Evolutionary conservation across 1,140 invertebrate genomes (phyloP).

Genomic region (Drosophila navojoa): DNA sequence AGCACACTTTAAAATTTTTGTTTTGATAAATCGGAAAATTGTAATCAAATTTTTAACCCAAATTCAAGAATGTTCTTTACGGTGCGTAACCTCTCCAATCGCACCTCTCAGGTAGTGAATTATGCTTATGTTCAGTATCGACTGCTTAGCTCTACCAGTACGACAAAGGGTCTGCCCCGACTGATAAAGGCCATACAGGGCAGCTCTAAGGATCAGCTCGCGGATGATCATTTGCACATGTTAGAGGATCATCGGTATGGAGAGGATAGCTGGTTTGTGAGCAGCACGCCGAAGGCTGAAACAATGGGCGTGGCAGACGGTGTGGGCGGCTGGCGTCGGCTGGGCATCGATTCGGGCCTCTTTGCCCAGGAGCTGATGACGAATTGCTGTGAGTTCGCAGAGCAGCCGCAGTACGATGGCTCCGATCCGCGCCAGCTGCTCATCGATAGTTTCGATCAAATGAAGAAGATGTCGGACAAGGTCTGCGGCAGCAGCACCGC

Average conservation of each 20-base stretch:
- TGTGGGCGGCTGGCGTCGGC: conserved; percentile 54
- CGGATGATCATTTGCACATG: background rate
- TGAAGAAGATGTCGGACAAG: background rate
- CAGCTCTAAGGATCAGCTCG: conserved; percentile 15
- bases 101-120: background rate
- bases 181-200: conserved; percentile 59
- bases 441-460: conserved; percentile 36
- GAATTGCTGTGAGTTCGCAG: conserved; percentile 28
- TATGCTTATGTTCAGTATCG: background rate
- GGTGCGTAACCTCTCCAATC: background rate
- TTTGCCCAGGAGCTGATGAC: conserved; percentile 62
- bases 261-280: conserved; percentile 63
- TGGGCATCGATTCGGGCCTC: conserved; percentile 56
- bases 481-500: conserved; percentile 63
- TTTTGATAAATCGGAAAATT: too few relatives aligned
- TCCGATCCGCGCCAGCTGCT: conserved; percentile 39
- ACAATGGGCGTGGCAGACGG: conserved; percentile 65
- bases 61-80: conserved; percentile 1
- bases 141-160: background rate
- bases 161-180: conserved; percentile 17
- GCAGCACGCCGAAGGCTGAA: conserved; percentile 53
- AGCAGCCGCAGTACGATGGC: conserved; percentile 38
- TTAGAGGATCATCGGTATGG: conserved; percentile 32
- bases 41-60: too few relatives aligned
- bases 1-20: too few relatives aligned